These are phyloP conservation scores for Helicolenus hilgendorfi DNA, from an alignment of 2,797 vertebrate species.

Conservation along the genomic window DNA sequence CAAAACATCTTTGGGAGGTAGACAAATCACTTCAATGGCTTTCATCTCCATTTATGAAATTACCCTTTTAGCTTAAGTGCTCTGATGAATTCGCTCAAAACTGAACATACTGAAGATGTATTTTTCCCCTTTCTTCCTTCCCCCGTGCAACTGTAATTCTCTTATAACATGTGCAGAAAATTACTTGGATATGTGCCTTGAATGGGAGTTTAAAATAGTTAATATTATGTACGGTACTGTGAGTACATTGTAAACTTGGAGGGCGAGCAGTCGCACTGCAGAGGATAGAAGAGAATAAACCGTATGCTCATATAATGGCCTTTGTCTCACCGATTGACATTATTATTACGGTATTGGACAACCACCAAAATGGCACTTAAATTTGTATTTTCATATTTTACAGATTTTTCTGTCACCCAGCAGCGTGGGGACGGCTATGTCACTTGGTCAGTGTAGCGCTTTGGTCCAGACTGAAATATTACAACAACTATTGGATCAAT, in stretches of 20 bases:
- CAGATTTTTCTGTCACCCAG: too few relatives aligned
- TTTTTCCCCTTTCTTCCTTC: slow-evolving; percentile 22
- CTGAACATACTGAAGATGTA: slow-evolving; percentile 26
- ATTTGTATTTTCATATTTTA: background rate
- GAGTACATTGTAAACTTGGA: background rate
- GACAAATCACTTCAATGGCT: slow-evolving; percentile 62
- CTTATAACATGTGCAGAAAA: slow-evolving; percentile 29
- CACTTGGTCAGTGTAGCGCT: background rate
- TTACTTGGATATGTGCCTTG: background rate
- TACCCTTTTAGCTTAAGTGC: slow-evolving; percentile 79
- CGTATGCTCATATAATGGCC: too few relatives aligned
- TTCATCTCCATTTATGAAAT: slow-evolving; percentile 80
- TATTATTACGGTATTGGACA: background rate
- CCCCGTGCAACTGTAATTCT: slow-evolving; percentile 7
- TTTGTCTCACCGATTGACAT: background rate
- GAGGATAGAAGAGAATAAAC: background rate
- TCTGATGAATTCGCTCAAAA: slow-evolving; percentile 67
- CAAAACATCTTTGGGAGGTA: slow-evolving; percentile 63
- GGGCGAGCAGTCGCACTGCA: background rate
- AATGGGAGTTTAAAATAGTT: slow-evolving; percentile 12
- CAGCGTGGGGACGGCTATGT: background rate
- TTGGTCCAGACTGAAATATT: background rate
- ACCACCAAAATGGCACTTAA: background rate
- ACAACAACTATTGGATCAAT: background rate
- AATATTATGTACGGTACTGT: background rate